Base-by-base conservation (phyloP, 2,888 invertebrate genomes). In the Chorisops tibialis region DNA sequence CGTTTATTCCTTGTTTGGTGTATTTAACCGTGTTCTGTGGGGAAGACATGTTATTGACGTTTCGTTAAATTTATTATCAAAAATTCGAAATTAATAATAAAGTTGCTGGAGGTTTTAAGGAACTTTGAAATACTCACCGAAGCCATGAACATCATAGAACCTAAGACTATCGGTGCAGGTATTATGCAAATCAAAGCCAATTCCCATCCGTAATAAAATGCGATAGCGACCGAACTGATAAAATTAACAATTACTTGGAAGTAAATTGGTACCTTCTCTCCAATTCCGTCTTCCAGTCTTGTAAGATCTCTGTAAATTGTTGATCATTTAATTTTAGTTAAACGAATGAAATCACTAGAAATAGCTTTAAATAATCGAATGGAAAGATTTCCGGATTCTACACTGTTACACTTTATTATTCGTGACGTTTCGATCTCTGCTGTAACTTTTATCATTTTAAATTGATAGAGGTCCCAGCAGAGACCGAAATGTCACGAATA, bases 261-360 rank as follows among this genome's bases (percentile, higher is more conserved):
- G 70, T 88, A 86, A 58, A 85, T 83, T 0, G 85, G 82, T 19
- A 89, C 77, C 73, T 90, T 90, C 73, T 90, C 90, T 1, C 89
- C 89, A 39, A 89, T 83, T 14, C 89, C 90, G 63, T 88, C 88
- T 77, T 89, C 88, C 45, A 89, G 77, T 76, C 86, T 87, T 4
- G 81, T 76, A 1, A 87, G 77, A 71, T 87, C 86, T 67, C 87
- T 87, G 70, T 38, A 73, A 70, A 62, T 66, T 14, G 11, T 9
- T 9, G 24, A 21, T 61, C 51, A 65, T 12, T 7, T n/a, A 5
- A 14, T 41, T 6, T 5, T 16, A 16, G 43, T 14, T 12, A 16
- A 9, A 7, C 21, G 4, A 9, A 3, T 19, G 24, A 45, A 24
- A 16, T 19, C 24, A 9, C 7, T 7, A 16, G 21, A 45, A 48